phyloP scores from a whole-genome alignment of 2,888 invertebrate species.

The Tubiluchus corallicola region DNA sequence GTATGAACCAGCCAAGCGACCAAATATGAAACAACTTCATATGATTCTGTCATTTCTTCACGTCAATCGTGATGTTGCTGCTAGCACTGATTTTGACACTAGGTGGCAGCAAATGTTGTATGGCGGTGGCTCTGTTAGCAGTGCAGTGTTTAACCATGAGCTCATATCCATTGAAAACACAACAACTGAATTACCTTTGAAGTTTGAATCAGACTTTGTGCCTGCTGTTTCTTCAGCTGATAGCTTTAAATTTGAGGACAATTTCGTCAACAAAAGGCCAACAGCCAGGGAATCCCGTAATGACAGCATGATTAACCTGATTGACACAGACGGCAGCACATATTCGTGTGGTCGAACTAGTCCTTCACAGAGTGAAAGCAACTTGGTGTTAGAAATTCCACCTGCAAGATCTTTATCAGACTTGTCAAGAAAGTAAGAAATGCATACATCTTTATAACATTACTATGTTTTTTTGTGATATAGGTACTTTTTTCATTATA shows the following conservation, averaged over 20 bases:
- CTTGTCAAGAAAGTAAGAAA: no score
- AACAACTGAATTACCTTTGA: no score
- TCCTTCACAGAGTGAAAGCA: no score
- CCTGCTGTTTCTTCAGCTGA: no score
- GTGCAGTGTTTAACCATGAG: neutral
- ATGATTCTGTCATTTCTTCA: constrained; percentile 33
- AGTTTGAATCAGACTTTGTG: constrained; percentile 3
- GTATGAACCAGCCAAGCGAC: constrained; percentile 29
- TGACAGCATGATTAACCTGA: no score
- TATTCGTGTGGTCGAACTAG: neutral
- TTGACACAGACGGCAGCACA: neutral
- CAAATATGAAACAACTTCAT: constrained; percentile 35
- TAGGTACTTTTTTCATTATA: no score
- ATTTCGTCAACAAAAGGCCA: neutral
- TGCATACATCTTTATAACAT: no score
- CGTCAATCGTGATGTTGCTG: neutral
- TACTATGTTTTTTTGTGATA: no score
- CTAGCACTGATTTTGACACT: neutral
- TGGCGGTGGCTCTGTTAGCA: neutral
- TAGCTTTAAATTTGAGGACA: no score
- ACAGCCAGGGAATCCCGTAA: no score
- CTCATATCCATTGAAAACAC: no score
- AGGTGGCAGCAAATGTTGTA: neutral
- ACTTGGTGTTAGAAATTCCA: constrained; percentile 1
- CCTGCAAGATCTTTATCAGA: no score